Conservation (phyloP, 2,888 invertebrate species). For the Scrobipalpa atriplicella region DNA sequence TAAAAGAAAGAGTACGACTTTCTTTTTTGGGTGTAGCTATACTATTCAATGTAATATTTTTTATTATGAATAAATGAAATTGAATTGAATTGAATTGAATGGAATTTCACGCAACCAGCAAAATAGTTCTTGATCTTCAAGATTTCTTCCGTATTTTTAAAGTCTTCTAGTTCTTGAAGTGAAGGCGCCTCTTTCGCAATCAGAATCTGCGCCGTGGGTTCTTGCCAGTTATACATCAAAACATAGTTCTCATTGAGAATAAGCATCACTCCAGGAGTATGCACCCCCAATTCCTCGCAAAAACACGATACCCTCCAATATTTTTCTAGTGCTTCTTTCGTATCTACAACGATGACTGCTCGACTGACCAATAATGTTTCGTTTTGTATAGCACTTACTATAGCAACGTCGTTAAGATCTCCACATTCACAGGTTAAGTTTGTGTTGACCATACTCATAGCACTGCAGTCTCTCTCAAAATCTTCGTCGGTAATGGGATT, state of each 20-base stretch:
- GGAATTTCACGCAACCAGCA: constrained; percentile 8
- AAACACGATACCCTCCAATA: neutral
- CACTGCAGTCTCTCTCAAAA: neutral
- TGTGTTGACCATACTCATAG: neutral
- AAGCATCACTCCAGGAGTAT: neutral
- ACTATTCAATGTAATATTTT: too few species aligned
- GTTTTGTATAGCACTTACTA: neutral
- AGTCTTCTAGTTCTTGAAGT: neutral
- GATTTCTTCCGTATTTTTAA: neutral
- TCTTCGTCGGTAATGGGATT: neutral
- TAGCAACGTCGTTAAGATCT: neutral
- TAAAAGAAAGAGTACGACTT: too few species aligned
- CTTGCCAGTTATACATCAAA: neutral
- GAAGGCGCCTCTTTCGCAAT: neutral
- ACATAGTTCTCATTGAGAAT: neutral
- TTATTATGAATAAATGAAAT: too few species aligned
- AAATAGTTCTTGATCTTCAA: neutral
- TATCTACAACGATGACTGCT: neutral
- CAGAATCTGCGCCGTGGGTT: neutral
- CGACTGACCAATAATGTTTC: neutral
- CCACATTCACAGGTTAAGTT: constrained; percentile 6
- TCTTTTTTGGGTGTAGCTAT: too few species aligned
- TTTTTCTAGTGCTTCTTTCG: neutral
- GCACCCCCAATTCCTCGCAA: neutral
- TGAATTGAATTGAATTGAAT: too few species aligned